Conservation (phyloP, 2,113 vertebrate species). For the Bucco capensis region DNA sequence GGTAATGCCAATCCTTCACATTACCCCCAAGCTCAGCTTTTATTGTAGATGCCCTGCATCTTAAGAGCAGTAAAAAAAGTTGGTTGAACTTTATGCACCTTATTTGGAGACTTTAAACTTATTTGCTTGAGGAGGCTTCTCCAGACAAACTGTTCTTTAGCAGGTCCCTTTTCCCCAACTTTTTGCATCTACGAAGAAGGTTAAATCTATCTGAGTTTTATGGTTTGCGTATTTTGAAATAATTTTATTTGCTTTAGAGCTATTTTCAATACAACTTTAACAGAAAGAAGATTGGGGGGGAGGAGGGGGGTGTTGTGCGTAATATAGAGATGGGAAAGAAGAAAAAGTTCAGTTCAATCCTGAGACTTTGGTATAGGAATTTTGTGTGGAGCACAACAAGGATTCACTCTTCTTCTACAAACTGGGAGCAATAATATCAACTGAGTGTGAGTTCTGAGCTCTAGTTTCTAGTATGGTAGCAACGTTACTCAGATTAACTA, state of each 20-base stretch:
- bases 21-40: neutral
- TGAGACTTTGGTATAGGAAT: neutral
- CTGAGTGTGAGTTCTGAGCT: neutral
- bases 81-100: neutral
- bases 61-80: neutral
- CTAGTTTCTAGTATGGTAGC: neutral
- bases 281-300: neutral
- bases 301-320: too few species aligned
- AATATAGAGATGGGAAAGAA: neutral
- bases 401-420: neutral
- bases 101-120: neutral
- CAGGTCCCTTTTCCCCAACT: neutral
- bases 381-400: neutral
- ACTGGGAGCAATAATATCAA: neutral
- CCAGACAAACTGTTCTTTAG: neutral
- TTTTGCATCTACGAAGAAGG: neutral
- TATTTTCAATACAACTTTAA: neutral
- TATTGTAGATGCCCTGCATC: fast-evolving
- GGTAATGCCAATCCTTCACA: neutral
- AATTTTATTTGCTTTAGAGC: neutral
- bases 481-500: neutral
- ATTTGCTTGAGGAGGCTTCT: neutral
- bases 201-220: neutral
- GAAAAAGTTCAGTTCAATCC: neutral
- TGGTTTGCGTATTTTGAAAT: neutral